Base-by-base conservation (phyloP, 1,140 invertebrate genomes). In the Panulirus ornatus region DNA sequence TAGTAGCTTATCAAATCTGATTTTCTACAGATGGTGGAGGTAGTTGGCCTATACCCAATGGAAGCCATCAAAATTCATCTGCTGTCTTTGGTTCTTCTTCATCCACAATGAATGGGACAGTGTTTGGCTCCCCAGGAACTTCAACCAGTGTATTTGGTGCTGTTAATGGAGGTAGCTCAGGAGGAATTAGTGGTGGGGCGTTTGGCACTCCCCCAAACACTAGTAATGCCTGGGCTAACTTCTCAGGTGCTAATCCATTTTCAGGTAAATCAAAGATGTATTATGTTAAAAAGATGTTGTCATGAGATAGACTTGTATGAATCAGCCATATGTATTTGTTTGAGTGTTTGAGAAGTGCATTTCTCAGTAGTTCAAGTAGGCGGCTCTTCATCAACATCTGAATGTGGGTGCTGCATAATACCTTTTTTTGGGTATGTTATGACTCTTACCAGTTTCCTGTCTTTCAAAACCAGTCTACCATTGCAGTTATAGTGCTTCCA, bases 201-300 rank as follows among this genome's bases (percentile, higher is more conserved):
- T 73, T 89, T 44, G 87, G 87, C 30, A 89, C 87, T 27, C 87
- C 87, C 14, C 87, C 87, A 6, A 89, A 79, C 6, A 51, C 47
- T 47, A 42, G 66, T 66, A 83, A 42, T 58, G 42, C 79, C 40
- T 89, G 87, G 87, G 66, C 79, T 51, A 89, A 83, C 40, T 89
- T 89, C 34, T 42, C 87, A 30, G 87, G 87, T 14, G 63, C 87
- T 44, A 89, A 89, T 27, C 87, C 87, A 40, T 89, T 89, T 79
- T 89, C 87, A 76, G 87, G 87, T 89, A 83, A 40, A 58, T 44
- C 47, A 30, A 1, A 8, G 2, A 27, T 83, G n/a, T n/a, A n/a
- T n/a, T n/a, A n/a, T n/a, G n/a, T n/a, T n/a, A n/a, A n/a, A n/a
- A n/a, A n/a, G n/a, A n/a, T n/a, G n/a, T n/a, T n/a, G n/a, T n/a